These are phyloP conservation scores for Scalopus aquaticus DNA, from an alignment of 2,113 vertebrate species.

Conservation along the genomic window DNA sequence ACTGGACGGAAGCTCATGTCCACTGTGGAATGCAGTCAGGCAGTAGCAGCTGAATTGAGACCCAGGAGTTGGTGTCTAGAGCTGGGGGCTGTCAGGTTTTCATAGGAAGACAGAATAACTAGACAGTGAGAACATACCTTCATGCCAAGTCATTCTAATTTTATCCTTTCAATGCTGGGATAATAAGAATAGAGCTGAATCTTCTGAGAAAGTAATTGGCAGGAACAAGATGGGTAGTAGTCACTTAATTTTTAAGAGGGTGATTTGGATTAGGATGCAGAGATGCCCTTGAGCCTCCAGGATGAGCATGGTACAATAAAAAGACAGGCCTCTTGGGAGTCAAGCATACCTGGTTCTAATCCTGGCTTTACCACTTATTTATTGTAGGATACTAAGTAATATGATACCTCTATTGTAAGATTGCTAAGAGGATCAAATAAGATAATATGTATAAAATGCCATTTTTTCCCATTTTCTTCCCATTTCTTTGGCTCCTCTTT, in stretches of 20 bases:
- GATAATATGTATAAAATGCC: neutral
- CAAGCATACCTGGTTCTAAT: neutral
- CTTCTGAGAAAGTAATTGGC: neutral
- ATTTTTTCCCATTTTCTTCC: neutral
- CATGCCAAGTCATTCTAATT: neutral
- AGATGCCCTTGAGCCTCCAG: neutral
- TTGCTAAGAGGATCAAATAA: neutral
- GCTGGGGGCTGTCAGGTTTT: neutral
- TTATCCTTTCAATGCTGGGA: neutral
- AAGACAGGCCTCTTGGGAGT: neutral
- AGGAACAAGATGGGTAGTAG: neutral
- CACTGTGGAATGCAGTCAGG: neutral
- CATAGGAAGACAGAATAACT: neutral
- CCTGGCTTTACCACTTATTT: neutral
- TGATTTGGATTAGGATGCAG: neutral
- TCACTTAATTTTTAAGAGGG: neutral
- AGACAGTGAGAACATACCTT: neutral
- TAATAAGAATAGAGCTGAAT: neutral
- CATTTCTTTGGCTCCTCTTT: neutral
- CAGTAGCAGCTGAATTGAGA: neutral
- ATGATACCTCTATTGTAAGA: neutral
- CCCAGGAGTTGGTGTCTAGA: neutral
- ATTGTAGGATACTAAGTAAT: neutral
- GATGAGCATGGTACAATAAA: neutral
- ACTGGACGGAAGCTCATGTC: neutral